Percentiles rank a stretch among this genome's conserved stretches.
phyloP scores from a whole-genome alignment of 2,888 invertebrate species.

The Netelia fuscicornis region DNA sequence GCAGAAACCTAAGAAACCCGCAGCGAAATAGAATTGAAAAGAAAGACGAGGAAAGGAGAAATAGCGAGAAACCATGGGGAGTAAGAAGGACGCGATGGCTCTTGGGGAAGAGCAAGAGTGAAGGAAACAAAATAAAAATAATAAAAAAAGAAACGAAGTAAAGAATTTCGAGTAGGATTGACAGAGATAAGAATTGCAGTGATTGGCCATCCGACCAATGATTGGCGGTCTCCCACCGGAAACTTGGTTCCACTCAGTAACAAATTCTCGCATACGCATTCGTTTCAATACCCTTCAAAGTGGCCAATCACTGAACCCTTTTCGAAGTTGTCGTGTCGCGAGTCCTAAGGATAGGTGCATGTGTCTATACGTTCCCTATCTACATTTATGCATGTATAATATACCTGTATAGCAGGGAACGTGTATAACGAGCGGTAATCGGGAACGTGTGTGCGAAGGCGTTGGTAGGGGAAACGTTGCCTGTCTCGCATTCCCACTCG shows the following conservation, averaged over 20 bases:
- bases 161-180: neutral
- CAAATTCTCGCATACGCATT: neutral
- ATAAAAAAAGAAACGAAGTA: neutral
- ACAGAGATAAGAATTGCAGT: neutral
- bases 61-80: neutral
- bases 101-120: slow-evolving; percentile 4
- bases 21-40: slow-evolving; percentile 38
- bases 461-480: slow-evolving; percentile 5
- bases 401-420: slow-evolving; percentile 6
- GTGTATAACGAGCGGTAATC: slow-evolving; percentile 56
- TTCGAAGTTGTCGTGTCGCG: neutral
- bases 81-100: slow-evolving; percentile 2
- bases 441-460: slow-evolving; percentile 43
- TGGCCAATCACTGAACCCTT: slow-evolving; percentile 1
- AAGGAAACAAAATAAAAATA: slow-evolving; percentile 16
- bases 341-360: slow-evolving; percentile 37
- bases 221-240: neutral
- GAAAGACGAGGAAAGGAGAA: slow-evolving; percentile 24
- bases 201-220: slow-evolving; percentile 10
- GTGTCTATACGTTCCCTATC: neutral
- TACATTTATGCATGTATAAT: slow-evolving; percentile 3
- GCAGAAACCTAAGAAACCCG: neutral
- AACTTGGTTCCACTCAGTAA: neutral
- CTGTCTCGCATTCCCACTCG: slow-evolving; percentile 1
- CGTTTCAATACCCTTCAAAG: neutral